Percentiles rank a stretch among this genome's conserved stretches.
These are phyloP conservation scores for Andrena chrysosceles DNA, from an alignment of 2,888 invertebrate species.

Conservation along the genomic window DNA sequence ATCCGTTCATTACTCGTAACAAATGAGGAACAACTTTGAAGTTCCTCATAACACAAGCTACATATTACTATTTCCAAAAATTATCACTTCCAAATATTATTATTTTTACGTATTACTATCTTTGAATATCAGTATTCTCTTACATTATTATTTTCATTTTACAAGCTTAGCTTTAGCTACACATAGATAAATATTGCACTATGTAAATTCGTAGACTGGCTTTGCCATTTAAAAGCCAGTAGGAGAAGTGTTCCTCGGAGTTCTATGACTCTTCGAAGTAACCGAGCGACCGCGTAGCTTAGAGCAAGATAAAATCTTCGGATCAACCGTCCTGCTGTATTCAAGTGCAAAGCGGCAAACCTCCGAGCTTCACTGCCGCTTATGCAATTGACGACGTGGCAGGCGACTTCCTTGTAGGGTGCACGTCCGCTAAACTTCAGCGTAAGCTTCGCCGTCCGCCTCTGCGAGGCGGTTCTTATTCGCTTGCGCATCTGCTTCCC, in stretches of 20 bases:
- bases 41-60: too few species aligned
- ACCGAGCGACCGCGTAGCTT: neutral
- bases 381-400: slow-evolving; percentile 46
- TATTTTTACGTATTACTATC: too few species aligned
- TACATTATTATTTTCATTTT: too few species aligned
- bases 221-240: neutral
- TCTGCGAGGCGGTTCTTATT: neutral
- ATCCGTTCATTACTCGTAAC: too few species aligned
- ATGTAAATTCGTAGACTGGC: neutral
- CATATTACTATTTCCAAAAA: too few species aligned
- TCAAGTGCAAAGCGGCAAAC: slow-evolving; percentile 42
- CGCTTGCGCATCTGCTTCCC: neutral
- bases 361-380: slow-evolving; percentile 37
- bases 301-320: slow-evolving; percentile 28
- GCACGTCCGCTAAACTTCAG: slow-evolving; percentile 25
- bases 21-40: too few species aligned
- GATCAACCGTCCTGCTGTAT: slow-evolving; percentile 23
- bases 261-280: slow-evolving; percentile 1
- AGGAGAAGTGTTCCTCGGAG: neutral
- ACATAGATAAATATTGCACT: neutral
- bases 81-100: too few species aligned
- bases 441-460: slow-evolving; percentile 22
- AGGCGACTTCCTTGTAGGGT: slow-evolving; percentile 30
- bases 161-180: neutral
- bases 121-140: too few species aligned